Percentiles rank a stretch among this genome's conserved stretches.
These are phyloP conservation scores for Samia ricini DNA, from an alignment of 1,140 invertebrate genomes.

Conservation along the genomic window DNA sequence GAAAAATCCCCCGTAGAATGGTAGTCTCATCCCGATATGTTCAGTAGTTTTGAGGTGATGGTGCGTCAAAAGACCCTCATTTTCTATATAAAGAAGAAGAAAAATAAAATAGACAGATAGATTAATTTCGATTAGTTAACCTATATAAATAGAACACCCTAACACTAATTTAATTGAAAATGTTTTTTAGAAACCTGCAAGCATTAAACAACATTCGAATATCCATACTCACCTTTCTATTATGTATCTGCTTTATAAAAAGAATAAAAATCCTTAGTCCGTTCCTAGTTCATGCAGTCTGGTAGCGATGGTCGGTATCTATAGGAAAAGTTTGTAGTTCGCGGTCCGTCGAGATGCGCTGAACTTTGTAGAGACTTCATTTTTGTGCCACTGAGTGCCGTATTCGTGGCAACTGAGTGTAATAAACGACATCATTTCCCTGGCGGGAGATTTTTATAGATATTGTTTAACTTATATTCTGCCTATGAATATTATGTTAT, in stretches of 20 bases:
- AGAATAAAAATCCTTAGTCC: not conserved
- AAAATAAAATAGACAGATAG: no score
- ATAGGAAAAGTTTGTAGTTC: constrained; percentile 1
- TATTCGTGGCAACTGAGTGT: constrained; percentile 29
- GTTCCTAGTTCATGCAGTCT: not conserved
- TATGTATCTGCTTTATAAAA: not conserved
- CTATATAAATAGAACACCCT: no score
- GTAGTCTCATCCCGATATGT: no score
- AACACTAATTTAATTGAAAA: no score
- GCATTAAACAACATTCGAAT: not conserved
- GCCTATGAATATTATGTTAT: not conserved
- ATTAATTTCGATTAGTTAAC: no score
- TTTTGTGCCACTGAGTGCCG: constrained; percentile 19
- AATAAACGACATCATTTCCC: constrained; percentile 33
- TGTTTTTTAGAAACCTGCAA: no score
- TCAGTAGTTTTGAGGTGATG: no score
- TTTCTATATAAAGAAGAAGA: no score
- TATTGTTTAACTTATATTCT: constrained; percentile 30
- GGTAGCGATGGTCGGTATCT: not conserved
- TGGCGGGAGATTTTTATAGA: constrained; percentile 29
- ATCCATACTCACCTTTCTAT: not conserved
- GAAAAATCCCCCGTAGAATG: no score
- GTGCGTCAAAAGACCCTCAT: no score
- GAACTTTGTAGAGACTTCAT: constrained; percentile 25
- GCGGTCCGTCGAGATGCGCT: constrained; percentile 8